A percentile compares a stretch with the other conserved stretches of the same genome.
These are phyloP conservation scores for Eilema depressum DNA, from an alignment of 2,888 invertebrate genomes.

Conservation along the genomic window DNA sequence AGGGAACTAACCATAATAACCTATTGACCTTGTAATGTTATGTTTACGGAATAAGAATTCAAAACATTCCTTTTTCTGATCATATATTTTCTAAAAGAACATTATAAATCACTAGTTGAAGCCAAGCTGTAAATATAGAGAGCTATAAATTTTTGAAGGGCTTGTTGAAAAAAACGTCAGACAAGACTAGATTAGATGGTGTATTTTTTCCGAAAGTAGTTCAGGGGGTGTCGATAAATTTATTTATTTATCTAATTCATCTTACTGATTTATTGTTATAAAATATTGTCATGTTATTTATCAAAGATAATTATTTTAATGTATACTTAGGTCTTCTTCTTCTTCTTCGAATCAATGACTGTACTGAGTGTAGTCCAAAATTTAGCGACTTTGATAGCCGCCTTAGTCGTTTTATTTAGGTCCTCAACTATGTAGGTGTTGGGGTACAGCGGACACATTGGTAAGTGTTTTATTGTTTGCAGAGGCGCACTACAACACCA, in stretches of 20 bases:
- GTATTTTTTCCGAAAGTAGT: neutral
- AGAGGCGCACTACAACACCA: too few relatives aligned
- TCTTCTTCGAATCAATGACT: too few relatives aligned
- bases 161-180: neutral
- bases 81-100: constrained; percentile 4
- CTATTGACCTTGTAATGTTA: neutral
- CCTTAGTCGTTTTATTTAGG: too few relatives aligned
- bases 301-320: too few relatives aligned
- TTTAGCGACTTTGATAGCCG: too few relatives aligned
- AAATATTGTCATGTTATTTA: too few relatives aligned
- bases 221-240: neutral
- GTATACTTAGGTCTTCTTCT: too few relatives aligned
- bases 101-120: constrained; percentile 4
- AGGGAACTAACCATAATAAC: too few relatives aligned
- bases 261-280: neutral
- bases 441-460: too few relatives aligned
- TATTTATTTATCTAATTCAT: neutral
- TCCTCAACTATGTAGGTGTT: too few relatives aligned
- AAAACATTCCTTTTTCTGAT: neutral
- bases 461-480: too few relatives aligned
- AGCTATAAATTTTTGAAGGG: neutral
- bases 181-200: neutral
- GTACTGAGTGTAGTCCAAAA: too few relatives aligned
- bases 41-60: neutral
- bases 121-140: constrained; percentile 5